Evolutionary conservation across 2,888 invertebrate species (phyloP), one percentile per base, ranked within the genome.

Genomic region (Mellilla xanthometata): DNA sequence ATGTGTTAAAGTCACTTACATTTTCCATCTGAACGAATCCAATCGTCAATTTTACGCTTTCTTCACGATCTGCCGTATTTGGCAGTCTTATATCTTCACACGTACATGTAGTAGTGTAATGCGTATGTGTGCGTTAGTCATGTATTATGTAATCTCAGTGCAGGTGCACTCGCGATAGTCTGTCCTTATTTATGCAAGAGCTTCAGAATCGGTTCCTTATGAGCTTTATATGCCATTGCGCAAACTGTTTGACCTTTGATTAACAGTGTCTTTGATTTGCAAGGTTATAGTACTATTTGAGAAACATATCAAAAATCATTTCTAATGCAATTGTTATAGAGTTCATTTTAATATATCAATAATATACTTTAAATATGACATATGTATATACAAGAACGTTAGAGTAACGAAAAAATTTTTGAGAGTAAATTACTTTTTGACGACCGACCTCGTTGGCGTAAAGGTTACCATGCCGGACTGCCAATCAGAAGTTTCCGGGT

Each of bases 151-250:
- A n/a, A n/a, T 5, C 4, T 19, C 2, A 38, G 34, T 40, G 27
- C 43, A 39, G 27, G 29, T 46, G 45, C 32, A 23, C 36, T 15
- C 24, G 19, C 34, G 30, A 34, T 39, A 39, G 34, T 39, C 28
- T 34, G 39, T 45, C 45, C 45, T 45, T 45, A 45, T 39, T 39
- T 45, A 39, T 45, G 29, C 33, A 34, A 34, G 36, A 10, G 5
- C 13, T 29, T 23, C 32, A 19, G 26, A 26, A 39, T 33, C 26
- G 33, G 23, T 29, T 39, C 39, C 33, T 45, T 33, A 33, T 6
- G 26, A 47, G 39, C 42, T 43, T 35, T 33, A 32, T 39, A 28
- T 39, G 24, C 23, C 26, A 6, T 24, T 26, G 8, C 11, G 24
- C 13, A n/a, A n/a, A n/a, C n/a, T n/a, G n/a, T 36, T 22, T 36